Evolutionary conservation across 2,888 invertebrate genomes (phyloP).

Genomic region (Blera fallax): DNA sequence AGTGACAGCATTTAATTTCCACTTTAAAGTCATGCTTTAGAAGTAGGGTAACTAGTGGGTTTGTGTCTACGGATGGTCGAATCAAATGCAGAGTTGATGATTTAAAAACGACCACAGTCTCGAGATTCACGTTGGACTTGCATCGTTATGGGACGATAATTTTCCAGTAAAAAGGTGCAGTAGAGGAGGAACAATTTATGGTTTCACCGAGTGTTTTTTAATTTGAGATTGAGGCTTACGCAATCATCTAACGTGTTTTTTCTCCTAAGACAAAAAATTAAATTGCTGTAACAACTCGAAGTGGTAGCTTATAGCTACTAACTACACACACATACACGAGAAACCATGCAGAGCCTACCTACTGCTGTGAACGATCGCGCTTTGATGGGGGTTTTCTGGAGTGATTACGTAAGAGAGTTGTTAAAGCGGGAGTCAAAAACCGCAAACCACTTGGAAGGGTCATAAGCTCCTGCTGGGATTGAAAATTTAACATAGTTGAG

Average conservation of each 20-base stretch:
- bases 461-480: constrained; percentile 50
- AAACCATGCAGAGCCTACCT: constrained; percentile 48
- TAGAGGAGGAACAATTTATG: constrained; percentile 45
- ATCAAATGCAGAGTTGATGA: constrained; percentile 47
- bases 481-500: constrained; percentile 10
- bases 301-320: constrained; percentile 48
- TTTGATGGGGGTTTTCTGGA: constrained; percentile 28
- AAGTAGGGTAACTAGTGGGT: neutral
- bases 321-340: constrained; percentile 19
- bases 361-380: constrained; percentile 51
- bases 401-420: constrained; percentile 49
- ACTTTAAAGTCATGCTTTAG: constrained; percentile 40
- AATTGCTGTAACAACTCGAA: constrained; percentile 24
- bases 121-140: constrained; percentile 7
- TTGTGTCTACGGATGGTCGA: constrained; percentile 7
- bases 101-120: neutral
- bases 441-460: constrained; percentile 42
- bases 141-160: constrained; percentile 4
- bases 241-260: constrained; percentile 48
- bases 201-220: constrained; percentile 46
- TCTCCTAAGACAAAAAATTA: neutral
- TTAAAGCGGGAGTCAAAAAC: constrained; percentile 17
- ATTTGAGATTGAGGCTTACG: constrained; percentile 49
- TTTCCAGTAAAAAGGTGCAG: constrained; percentile 26
- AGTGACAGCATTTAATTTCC: constrained; percentile 59